Evolutionary conservation across 2,888 invertebrate species (phyloP).

Genomic region (Eucera pruinosa): DNA sequence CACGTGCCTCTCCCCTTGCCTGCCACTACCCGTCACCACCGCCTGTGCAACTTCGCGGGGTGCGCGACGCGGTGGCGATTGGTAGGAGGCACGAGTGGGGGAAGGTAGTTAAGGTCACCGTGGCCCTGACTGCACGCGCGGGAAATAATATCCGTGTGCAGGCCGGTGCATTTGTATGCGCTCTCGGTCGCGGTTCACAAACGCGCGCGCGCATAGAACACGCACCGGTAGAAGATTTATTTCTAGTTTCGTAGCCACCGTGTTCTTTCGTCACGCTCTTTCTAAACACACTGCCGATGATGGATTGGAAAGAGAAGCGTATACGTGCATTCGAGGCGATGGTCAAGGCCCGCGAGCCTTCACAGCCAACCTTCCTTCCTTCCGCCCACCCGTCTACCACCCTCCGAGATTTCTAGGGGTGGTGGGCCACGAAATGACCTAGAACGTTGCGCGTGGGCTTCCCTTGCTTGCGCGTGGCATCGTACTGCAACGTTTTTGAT

Average conservation of each 20-base stretch:
- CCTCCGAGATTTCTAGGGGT: slow-evolving; percentile 2
- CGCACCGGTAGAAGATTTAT: slow-evolving; percentile 76
- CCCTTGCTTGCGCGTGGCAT: slow-evolving; percentile 1
- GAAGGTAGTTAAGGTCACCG: slow-evolving; percentile 87
- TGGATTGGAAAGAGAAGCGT: too few species aligned
- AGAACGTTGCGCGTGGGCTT: slow-evolving; percentile 20
- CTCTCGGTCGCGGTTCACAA: neutral
- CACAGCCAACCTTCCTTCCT: slow-evolving; percentile 42
- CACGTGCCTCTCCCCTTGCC: slow-evolving; percentile 81
- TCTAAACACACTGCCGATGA: neutral
- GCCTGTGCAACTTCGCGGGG: slow-evolving; percentile 58
- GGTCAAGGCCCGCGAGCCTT: slow-evolving; percentile 45
- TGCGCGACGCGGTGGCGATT: slow-evolving; percentile 44
- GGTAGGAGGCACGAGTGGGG: slow-evolving; percentile 73
- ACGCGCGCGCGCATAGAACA: slow-evolving; percentile 43
- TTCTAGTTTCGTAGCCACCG: slow-evolving; percentile 77
- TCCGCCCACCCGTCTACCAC: neutral
- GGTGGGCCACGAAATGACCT: slow-evolving; percentile 30
- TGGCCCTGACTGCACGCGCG: slow-evolving; percentile 86
- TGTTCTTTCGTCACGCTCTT: slow-evolving; percentile 8
- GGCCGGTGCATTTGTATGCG: slow-evolving; percentile 45
- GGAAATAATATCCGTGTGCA: slow-evolving; percentile 77
- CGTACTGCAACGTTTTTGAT: neutral
- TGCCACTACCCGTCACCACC: slow-evolving; percentile 62
- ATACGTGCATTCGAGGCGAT: slow-evolving; percentile 27